Evolutionary conservation across 2,888 invertebrate genomes (phyloP).

Genomic region (Miltochrista miniata): DNA sequence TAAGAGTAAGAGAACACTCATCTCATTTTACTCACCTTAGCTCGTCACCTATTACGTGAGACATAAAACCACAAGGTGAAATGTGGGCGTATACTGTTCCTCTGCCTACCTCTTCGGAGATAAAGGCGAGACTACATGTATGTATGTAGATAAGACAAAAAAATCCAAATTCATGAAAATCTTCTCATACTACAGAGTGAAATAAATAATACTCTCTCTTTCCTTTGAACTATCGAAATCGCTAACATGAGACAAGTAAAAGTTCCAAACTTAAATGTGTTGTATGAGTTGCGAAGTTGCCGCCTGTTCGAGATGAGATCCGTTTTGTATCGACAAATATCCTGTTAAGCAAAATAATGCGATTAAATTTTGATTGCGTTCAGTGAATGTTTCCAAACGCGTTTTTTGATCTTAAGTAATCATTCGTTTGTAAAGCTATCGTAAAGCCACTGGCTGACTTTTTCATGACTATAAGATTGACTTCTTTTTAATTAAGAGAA

Average conservation of each 20-base stretch:
- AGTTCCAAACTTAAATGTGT: conserved; percentile 44
- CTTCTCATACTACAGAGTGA: background rate
- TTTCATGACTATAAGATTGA: too few species aligned
- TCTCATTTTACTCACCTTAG: too few species aligned
- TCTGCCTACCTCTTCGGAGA: too few species aligned
- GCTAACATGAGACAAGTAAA: conserved; percentile 27
- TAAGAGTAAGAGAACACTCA: too few species aligned
- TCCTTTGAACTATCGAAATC: conserved; percentile 17
- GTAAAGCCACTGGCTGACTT: too few species aligned
- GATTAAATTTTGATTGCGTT: conserved; percentile 23
- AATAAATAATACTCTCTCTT: conserved; percentile 16
- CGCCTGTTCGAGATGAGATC: conserved; percentile 22
- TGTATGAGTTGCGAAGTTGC: conserved; percentile 17
- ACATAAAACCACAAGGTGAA: too few species aligned
- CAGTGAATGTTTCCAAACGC: conserved; percentile 10
- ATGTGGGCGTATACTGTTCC: too few species aligned
- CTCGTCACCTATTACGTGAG: too few species aligned
- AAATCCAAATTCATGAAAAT: too few species aligned
- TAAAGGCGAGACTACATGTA: too few species aligned
- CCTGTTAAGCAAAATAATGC: conserved; percentile 10
- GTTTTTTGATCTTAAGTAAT: conserved; percentile 7
- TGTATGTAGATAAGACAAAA: too few species aligned
- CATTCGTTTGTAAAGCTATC: background rate
- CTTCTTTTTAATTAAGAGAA: too few species aligned
- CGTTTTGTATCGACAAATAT: conserved; percentile 27